A percentile compares a stretch with the other conserved stretches of the same genome.
Evolutionary conservation across 37 sponge, comb jelly and placozoan species (phyloP).

Genomic region (Chondrilla cf. caribensis): DNA sequence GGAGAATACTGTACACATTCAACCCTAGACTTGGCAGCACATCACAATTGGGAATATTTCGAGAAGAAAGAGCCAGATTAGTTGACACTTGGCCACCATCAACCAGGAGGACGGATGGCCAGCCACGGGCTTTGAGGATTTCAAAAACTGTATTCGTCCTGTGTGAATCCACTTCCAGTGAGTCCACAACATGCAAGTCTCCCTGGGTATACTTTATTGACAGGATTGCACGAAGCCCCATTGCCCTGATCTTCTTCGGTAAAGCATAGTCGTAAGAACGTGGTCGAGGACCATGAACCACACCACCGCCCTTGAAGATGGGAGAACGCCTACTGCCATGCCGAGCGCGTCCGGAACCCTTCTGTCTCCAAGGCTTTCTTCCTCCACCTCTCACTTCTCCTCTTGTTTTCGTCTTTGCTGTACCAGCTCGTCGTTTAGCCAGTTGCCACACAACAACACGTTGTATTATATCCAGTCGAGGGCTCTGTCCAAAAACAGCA

Average conservation of each 20-base stretch:
- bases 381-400: conserved; percentile 92
- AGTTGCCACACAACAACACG: conserved; percentile 87
- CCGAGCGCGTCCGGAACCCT: conserved; percentile 80
- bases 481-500: conserved; percentile 65
- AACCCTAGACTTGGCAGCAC: conserved; percentile 70
- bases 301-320: conserved; percentile 72
- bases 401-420: conserved; percentile 75
- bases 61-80: conserved; percentile 50
- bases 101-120: conserved; percentile 74
- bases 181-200: conserved; percentile 81
- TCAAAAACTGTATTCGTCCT: conserved; percentile 46
- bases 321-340: conserved; percentile 90
- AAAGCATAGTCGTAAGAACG: conserved; percentile 71
- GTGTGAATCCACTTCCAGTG: conserved; percentile 32
- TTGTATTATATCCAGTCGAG: conserved; percentile 84
- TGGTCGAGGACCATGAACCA: conserved; percentile 86
- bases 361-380: conserved; percentile 83
- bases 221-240: conserved; percentile 76
- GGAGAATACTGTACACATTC: conserved; percentile 78
- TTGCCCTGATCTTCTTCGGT: conserved; percentile 65
- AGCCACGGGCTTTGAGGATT: conserved; percentile 47
- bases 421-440: conserved; percentile 77
- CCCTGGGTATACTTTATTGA: conserved; percentile 84
- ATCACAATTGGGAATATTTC: conserved; percentile 59
- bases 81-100: conserved; percentile 66